Base-by-base conservation (phyloP, 2,113 vertebrate species). In the Cinclus mexicanus region DNA sequence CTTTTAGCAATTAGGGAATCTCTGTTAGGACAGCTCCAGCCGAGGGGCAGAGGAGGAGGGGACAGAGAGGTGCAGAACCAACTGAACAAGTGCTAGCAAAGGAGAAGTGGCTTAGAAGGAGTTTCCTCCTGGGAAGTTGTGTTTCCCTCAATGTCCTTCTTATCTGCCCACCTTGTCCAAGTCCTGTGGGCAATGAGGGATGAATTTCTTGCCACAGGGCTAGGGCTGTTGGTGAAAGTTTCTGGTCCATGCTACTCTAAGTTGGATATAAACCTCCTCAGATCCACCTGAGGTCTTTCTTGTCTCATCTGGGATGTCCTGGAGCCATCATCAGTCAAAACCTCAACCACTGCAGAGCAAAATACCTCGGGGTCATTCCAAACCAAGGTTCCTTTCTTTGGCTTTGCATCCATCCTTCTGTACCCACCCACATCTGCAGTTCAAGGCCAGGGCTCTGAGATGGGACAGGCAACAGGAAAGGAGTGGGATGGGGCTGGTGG, bases 21-120 rank as follows among this genome's bases (percentile, higher is more conserved):
- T 86, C 63, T 94, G 81, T 69, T 56, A 80, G 90, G 78, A 85
- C 92, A 86, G 56, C 41, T 95, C 87, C 68, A 50, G 88, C 80
- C 1, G 8, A 80, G 65, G 69, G 55, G 85, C 53, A 49, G 57
- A 64, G 61, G 74, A 79, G 42, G n/a, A 65, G 56, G 65, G 75
- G 83, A 59, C 50, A 70, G 55, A 88, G 71, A 92, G 29, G 4
- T 74, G 57, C 24, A 22, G 42, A 84, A 31, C 18, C 18, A 28
- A 12, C 70, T 41, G 15, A 69, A 52, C 18, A 44, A 65, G 53
- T 26, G 44, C 55, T 47, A 61, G 55, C 3, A 33, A 63, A 78
- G 39, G 64, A 69, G 46, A 55, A 18, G 12, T 6, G 42, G 14
- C 69, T 82, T 47, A 64, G 21, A 49, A 64, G 23, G 22, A 10